Evolutionary conservation across 2,888 invertebrate species (phyloP).

Genomic region (Coleophora flavipennella): DNA sequence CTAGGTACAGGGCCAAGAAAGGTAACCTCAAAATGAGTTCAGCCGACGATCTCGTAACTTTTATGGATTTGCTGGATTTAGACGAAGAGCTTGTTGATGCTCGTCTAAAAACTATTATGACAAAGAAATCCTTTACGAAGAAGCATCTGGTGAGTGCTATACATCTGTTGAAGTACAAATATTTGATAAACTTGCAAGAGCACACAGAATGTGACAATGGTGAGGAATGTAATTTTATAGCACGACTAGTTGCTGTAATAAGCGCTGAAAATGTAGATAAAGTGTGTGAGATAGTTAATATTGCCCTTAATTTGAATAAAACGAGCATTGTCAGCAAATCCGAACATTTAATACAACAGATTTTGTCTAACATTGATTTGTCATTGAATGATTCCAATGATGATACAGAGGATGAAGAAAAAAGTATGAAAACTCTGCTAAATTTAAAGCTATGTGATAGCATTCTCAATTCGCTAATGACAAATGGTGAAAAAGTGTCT

Average conservation of each 20-base stretch:
- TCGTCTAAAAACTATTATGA: slow-evolving; percentile 44
- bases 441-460: slow-evolving; percentile 41
- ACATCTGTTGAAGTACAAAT: slow-evolving; percentile 53
- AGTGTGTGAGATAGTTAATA: slow-evolving; percentile 41
- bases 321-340: slow-evolving; percentile 38
- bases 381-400: slow-evolving; percentile 4
- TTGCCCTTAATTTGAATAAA: slow-evolving; percentile 38
- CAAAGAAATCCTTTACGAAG: slow-evolving; percentile 27
- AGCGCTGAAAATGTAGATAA: slow-evolving; percentile 32
- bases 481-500: slow-evolving; percentile 24
- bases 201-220: slow-evolving; percentile 49
- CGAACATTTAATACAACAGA: slow-evolving; percentile 60
- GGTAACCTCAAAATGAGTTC: slow-evolving; percentile 22
- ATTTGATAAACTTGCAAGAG: slow-evolving; percentile 49
- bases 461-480: slow-evolving; percentile 38
- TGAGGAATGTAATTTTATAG: slow-evolving; percentile 41
- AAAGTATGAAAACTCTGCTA: slow-evolving; percentile 18
- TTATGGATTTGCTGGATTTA: slow-evolving; percentile 54
- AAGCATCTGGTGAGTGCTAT: slow-evolving; percentile 41
- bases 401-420: slow-evolving; percentile 8
- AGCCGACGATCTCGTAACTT: slow-evolving; percentile 31
- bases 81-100: slow-evolving; percentile 53
- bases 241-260: slow-evolving; percentile 33
- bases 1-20: not conserved
- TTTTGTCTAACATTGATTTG: slow-evolving; percentile 34